Evolutionary conservation across 2,797 vertebrate genomes (phyloP), one percentile per base, ranked within the genome.

Genomic region (Coranthus polyacanthus): DNA sequence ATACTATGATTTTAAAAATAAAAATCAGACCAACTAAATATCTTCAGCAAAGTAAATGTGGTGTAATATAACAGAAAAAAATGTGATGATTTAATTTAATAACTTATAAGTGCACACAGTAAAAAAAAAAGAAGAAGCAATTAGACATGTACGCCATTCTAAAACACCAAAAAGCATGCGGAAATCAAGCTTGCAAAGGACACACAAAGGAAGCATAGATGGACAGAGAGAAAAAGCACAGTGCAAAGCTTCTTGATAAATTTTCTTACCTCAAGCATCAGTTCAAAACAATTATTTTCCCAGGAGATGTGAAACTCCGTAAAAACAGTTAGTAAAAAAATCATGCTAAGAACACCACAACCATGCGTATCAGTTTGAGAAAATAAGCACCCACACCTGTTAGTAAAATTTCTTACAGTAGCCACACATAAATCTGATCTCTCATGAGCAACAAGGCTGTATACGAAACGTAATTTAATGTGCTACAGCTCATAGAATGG

Each of bases 291-390:
- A 85, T 79, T 81, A 85, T 80, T 94, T 92, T 82, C 95, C 95
- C 96, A 95, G 87, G 93, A 96, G 96, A 97, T 97, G 96, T 97
- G 95, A 96, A 93, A 96, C 96, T 97, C 96, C 95, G 88, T 93
- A 93, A 87, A 85, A 81, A 88, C 90, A 68, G 86, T 95, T 93
- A 96, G 92, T 94, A 89, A 94, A 90, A 57, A 93, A 79, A 57
- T 85, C 95, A 95, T 95, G 93, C 95, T 88, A 84, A 82, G 86
- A 89, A 86, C 76, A 87, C 90, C 91, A 91, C 86, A 84, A 87
- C 75, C 95, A 95, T 95, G 96, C 96, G 84, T 43, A 77, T 82
- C 65, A 74, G 79, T 72, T 67, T 83, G 7, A 85, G 73, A 88
- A 18, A 75, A 73, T 55, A 72, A 86, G 79, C 75, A 82, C 83